Conservation (phyloP, 2,888 invertebrate genomes). For the Leistus spinibarbis region DNA sequence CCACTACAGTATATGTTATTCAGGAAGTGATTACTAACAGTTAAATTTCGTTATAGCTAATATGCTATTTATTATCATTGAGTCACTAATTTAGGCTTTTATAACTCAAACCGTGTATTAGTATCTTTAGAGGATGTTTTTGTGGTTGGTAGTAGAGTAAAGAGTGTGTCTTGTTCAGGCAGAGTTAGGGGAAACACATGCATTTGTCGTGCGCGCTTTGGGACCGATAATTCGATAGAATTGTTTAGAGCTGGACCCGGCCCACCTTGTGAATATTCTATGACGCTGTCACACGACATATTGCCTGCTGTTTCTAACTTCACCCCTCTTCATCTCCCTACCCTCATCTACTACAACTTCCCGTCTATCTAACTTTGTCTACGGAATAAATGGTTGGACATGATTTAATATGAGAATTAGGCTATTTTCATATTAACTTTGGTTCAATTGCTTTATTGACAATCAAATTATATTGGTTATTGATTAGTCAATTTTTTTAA, state of each 20-base stretch:
- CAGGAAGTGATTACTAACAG: no score
- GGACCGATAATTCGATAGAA: slow-evolving; percentile 36
- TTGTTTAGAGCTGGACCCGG: slow-evolving; percentile 30
- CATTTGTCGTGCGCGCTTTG: slow-evolving; percentile 30
- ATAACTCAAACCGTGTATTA: no score
- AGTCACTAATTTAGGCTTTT: no score
- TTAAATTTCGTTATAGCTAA: no score
- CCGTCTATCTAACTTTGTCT: not conserved
- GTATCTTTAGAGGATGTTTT: not conserved
- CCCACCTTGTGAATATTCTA: slow-evolving; percentile 34
- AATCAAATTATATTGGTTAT: no score
- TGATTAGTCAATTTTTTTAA: no score
- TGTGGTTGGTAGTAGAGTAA: not conserved
- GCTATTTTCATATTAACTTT: no score
- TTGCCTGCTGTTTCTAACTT: slow-evolving; percentile 20
- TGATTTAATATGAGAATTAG: no score
- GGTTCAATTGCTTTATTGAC: no score
- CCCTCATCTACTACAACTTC: not conserved
- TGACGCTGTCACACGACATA: slow-evolving; percentile 35
- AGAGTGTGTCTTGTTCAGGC: not conserved
- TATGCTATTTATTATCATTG: no score
- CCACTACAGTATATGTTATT: no score
- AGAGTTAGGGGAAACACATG: slow-evolving; percentile 1
- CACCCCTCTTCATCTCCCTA: not conserved
- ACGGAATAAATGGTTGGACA: not conserved